Base-by-base conservation (phyloP, 2,113 vertebrate genomes). In the Microcebus lehilahytsara region DNA sequence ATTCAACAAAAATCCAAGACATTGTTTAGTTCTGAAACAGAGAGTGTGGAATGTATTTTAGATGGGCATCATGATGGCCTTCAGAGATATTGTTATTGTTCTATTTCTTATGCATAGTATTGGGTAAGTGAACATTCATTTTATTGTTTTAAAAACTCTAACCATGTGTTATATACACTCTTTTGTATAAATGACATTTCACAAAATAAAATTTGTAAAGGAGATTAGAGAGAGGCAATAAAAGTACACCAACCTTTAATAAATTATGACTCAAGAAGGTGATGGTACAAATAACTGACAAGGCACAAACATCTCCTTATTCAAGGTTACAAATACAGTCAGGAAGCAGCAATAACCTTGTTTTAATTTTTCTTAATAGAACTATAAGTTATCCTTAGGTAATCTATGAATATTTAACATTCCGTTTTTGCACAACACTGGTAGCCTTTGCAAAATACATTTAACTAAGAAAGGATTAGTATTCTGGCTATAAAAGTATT, bases 131-230 rank as follows among this genome's bases (percentile, higher is more conserved):
- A 83, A 4, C 34, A 60, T 80, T 78, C 27, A 13, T 37, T 86
- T 77, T 67, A 85, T 12, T 25, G 6, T 49, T 97, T 93, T 64
- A 10, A 85, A 81, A 93, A 34, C 19, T 80, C 37, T 77, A 75
- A 51, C 10, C 51, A 75, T 34, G 46, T 60, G 7, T 90, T 75
- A 77, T 6, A 58, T 40, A 53, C 1, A 46, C 1, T 32, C 22
- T 23, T 32, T 81, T 53, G 20, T 51, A 77, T 25, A 17, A 9
- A 72, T 20, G 9, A 17, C 34, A 85, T 46, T 84, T 86, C 34
- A 83, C 62, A 84, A 94, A 78, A 72, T 56, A 32, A 89, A 93
- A 80, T 56, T 8, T 49, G 40, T 74, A 75, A 75, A 75, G 69
- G n/a, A 20, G 74, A 53, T 86, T 80, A 72, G 13, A 66, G 42